Percentiles rank a stretch among this genome's conserved stretches.
These are phyloP conservation scores for Limosa lapponica DNA, from an alignment of 2,797 vertebrate species.

Conservation along the genomic window DNA sequence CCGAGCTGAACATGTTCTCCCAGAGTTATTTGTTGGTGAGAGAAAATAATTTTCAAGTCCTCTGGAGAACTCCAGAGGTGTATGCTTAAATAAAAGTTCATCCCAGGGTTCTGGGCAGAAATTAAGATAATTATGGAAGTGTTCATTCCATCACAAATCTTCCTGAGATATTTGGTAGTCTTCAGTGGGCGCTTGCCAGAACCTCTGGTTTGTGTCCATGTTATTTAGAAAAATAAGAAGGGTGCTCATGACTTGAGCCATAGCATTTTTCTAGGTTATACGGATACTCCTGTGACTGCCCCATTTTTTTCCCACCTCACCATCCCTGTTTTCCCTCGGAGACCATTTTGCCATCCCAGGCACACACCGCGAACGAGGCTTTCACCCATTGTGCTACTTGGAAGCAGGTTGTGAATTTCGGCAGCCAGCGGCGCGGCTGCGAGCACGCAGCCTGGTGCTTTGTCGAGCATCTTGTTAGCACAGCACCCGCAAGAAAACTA, in stretches of 20 bases:
- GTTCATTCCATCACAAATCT: background rate
- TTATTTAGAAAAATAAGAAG: background rate
- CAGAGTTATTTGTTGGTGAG: conserved; percentile 10
- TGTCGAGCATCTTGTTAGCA: conserved; percentile 49
- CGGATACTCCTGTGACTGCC: fast-evolving
- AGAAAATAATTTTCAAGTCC: conserved; percentile 37
- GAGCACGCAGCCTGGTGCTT: conserved; percentile 9
- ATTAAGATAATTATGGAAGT: background rate
- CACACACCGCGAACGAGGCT: fast-evolving
- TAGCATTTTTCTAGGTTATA: background rate
- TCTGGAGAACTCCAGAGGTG: conserved; percentile 5
- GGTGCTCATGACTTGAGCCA: background rate
- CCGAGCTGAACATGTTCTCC: background rate
- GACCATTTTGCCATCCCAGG: background rate
- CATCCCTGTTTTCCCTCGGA: background rate
- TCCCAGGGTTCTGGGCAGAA: background rate
- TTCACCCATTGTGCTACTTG: background rate
- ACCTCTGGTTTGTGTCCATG: fast-evolving
- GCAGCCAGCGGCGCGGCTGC: background rate
- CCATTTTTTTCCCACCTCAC: background rate
- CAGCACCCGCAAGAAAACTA: conserved; percentile 15
- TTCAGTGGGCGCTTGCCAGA: background rate
- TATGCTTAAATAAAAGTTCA: conserved; percentile 1
- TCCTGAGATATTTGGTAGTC: background rate
- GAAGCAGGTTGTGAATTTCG: conserved; percentile 30